Evolutionary conservation across 2,797 vertebrate species (phyloP), one percentile per base, ranked within the genome.

Genomic region (Melanitta fusca): DNA sequence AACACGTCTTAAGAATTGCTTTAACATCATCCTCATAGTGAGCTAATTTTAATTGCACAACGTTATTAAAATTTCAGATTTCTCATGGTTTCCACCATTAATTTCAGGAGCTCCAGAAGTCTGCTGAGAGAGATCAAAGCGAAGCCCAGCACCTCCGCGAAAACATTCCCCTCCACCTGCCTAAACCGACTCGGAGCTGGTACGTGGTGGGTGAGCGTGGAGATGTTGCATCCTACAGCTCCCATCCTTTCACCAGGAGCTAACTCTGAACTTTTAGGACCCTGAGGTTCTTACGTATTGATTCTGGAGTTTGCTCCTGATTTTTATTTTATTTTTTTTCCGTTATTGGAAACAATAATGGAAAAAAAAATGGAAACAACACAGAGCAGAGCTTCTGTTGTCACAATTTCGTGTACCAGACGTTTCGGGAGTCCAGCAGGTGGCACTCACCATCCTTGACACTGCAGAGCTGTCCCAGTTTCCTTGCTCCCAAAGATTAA

Each of bases 161-260:
- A 39, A 97, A 98, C 22, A 75, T 98, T 71, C 97, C 98, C 58
- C 39, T 64, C 24, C 41, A 96, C 38, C 94, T 97, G 49, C 97
- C 95, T 15, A 96, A 89, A 70, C 77, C 43, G 27, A 12, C 43
- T 12, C 74, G 34, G 45, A 95, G 2, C 60, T 32, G 68, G 98
- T 98, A 97, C 2, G 96, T 94, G 14, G 16, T 13, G 45, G 30
- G 0, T 3, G 15, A 28, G 13, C 2, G 2, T 1, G 3, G 65
- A 27, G 24, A 1, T 15, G 11, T 8, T 53, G 58, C 2, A 0
- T 6, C 34, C 30, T 20, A 8, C 7, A 49, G 21, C 70, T 90
- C 22, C 51, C 2, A 34, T 77, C 21, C 38, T 78, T 28, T 25
- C 70, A 9, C 14, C 32, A 15, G 34, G 0, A 15, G 4, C 10